These are phyloP conservation scores for Achatina immaculata DNA, from an alignment of 1,140 invertebrate genomes.

Conservation along the genomic window DNA sequence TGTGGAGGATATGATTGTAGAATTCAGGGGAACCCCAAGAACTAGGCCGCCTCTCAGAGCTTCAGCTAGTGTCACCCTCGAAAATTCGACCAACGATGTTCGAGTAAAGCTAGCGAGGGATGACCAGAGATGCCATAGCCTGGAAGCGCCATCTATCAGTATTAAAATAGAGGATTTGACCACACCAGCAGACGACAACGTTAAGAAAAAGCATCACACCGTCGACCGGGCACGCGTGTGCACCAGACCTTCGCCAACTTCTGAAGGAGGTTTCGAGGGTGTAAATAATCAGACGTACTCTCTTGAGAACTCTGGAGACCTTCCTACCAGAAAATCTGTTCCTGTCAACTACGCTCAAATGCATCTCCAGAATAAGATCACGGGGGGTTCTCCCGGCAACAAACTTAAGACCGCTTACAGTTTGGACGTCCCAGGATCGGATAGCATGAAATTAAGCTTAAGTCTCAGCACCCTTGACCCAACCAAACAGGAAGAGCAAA, in stretches of 20 bases:
- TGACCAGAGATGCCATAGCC: background rate
- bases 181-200: background rate
- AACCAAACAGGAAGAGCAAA: background rate
- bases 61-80: background rate
- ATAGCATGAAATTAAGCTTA: background rate
- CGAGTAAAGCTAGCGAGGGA: background rate
- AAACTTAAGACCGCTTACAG: background rate
- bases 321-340: background rate
- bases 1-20: background rate
- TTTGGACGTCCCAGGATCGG: background rate
- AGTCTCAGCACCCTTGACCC: background rate
- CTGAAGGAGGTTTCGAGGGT: background rate
- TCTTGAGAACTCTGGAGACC: background rate
- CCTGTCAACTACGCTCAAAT: background rate
- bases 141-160: background rate
- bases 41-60: background rate
- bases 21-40: background rate
- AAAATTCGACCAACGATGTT: background rate
- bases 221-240: background rate
- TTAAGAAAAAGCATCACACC: background rate
- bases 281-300: background rate
- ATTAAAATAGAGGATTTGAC: background rate
- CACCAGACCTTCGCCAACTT: background rate
- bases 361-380: background rate
- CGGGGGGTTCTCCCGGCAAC: background rate